phyloP scores from a whole-genome alignment of 1,140 invertebrate genomes.

The Bombus soroeensis region DNA sequence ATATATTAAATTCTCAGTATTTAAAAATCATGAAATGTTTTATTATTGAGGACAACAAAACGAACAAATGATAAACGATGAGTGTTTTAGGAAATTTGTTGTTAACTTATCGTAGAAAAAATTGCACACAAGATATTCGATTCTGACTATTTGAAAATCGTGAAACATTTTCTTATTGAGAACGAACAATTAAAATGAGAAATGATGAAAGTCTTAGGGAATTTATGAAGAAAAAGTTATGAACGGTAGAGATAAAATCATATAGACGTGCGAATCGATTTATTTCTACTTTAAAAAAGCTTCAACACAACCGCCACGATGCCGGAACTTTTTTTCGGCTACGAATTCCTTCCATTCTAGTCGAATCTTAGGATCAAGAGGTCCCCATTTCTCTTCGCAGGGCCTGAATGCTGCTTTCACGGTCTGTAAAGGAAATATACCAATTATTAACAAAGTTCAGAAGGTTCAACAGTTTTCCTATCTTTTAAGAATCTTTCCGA shows the following conservation, averaged over 20 bases:
- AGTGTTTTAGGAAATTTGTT: no score
- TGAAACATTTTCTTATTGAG: neutral
- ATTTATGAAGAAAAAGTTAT: neutral
- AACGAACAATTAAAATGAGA: neutral
- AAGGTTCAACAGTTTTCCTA: no score
- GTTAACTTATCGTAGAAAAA: no score
- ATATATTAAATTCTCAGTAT: no score
- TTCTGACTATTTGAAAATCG: no score
- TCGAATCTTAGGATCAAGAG: conserved; percentile 63
- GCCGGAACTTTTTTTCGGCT: conserved; percentile 60
- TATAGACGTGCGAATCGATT: neutral
- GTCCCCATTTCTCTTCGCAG: conserved; percentile 71
- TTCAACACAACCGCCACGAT: conserved; percentile 46
- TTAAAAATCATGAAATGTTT: no score
- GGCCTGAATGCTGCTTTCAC: conserved; percentile 71
- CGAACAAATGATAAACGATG: no score
- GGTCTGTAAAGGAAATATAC: conserved; percentile 36
- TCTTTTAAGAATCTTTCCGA: no score
- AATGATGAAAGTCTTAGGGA: neutral
- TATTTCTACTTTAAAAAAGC: conserved; percentile 65
- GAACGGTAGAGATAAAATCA: neutral
- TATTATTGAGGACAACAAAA: no score
- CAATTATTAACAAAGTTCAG: neutral
- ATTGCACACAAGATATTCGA: no score
- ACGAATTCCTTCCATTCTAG: conserved; percentile 72